Percentiles rank a stretch among this genome's conserved stretches.
phyloP scores from a whole-genome alignment of 2,888 invertebrate genomes.

The Lepidonotus clava region DNA sequence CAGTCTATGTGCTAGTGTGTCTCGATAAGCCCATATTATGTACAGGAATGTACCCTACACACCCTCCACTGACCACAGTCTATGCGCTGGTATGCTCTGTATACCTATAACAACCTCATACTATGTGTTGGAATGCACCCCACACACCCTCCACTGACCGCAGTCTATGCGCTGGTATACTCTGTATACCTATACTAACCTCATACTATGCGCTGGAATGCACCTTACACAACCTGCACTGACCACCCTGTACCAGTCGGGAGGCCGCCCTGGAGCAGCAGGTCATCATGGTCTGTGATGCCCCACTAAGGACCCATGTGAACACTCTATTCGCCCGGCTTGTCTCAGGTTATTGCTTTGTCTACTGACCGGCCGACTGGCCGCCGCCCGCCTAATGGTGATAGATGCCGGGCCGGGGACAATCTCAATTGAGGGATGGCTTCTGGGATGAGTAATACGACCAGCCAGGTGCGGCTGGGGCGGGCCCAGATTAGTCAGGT shows the following conservation, averaged over 20 bases:
- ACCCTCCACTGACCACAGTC: too few species aligned
- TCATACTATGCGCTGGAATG: too few species aligned
- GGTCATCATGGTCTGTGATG: conserved; percentile 5
- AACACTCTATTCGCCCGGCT: not conserved
- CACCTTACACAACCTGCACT: not conserved
- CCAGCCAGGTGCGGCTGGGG: not conserved
- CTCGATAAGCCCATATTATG: too few species aligned
- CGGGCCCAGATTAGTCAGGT: conserved; percentile 1
- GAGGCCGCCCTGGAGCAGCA: not conserved
- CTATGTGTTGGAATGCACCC: too few species aligned
- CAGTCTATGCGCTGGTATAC: too few species aligned
- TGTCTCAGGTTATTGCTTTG: conserved; percentile 23
- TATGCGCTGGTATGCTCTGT: too few species aligned
- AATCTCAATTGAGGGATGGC: conserved; percentile 38
- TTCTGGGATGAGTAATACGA: conserved; percentile 11
- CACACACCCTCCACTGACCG: too few species aligned
- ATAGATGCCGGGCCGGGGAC: conserved; percentile 28
- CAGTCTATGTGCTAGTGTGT: too few species aligned
- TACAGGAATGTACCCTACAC: too few species aligned
- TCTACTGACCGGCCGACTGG: not conserved
- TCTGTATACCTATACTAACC: too few species aligned
- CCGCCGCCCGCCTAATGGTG: not conserved
- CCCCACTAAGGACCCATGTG: conserved; percentile 24
- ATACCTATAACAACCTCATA: too few species aligned
- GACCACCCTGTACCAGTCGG: too few species aligned